These are phyloP conservation scores for Euphonia xanthogaster DNA, from an alignment of 2,797 vertebrate species.

Conservation along the genomic window DNA sequence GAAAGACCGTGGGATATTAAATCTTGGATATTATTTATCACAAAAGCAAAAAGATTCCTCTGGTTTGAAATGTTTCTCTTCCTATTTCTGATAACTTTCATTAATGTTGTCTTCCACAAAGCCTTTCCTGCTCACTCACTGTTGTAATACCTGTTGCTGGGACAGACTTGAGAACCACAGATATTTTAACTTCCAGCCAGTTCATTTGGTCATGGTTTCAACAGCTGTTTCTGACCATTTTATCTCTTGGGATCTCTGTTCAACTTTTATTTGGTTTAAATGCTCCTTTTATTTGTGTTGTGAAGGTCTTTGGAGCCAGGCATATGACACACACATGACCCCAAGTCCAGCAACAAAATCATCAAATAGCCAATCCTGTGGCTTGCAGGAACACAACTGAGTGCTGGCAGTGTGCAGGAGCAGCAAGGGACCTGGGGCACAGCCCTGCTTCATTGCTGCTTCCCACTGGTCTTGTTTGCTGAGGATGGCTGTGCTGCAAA, in stretches of 20 bases:
- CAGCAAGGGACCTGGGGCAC: background rate
- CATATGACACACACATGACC: background rate
- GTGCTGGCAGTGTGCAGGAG: background rate
- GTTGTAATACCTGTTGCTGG: background rate
- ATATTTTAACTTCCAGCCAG: background rate
- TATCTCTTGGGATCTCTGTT: background rate
- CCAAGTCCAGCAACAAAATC: background rate
- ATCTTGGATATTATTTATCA: background rate
- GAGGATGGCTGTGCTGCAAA: background rate
- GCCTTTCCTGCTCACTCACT: background rate
- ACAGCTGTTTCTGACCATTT: background rate
- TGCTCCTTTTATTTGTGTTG: background rate
- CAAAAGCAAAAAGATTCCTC: background rate
- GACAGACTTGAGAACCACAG: background rate
- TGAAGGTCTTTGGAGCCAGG: background rate
- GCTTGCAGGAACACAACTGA: background rate
- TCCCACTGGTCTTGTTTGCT: background rate
- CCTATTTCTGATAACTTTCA: background rate
- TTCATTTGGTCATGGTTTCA: background rate
- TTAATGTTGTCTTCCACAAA: background rate
- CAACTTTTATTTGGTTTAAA: background rate
- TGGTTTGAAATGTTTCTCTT: background rate
- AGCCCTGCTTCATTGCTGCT: background rate
- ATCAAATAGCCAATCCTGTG: background rate
- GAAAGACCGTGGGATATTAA: background rate